A percentile compares a stretch with the other conserved stretches of the same genome.
Conservation (phyloP, 1,140 invertebrate species). For the Coelopa frigida region DNA sequence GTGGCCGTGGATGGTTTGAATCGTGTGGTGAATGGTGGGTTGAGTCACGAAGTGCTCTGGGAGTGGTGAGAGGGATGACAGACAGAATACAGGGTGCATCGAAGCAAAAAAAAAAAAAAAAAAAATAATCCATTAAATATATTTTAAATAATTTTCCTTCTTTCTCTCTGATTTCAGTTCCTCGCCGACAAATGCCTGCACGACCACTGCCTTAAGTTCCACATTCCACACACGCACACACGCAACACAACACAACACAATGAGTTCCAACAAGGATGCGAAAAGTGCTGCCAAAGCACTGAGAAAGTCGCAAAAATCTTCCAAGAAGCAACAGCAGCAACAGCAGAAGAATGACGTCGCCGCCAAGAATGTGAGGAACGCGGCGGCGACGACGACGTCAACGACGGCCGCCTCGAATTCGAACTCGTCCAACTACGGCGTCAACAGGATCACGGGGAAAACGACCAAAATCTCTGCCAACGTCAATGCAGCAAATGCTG, state of each 20-base stretch:
- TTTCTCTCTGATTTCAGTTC: background rate
- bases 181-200: background rate
- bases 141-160: too few relatives aligned
- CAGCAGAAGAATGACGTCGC: too few relatives aligned
- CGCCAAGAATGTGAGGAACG: too few relatives aligned
- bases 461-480: slow-evolving; percentile 11
- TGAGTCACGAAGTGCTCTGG: too few relatives aligned
- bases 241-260: slow-evolving; percentile 7
- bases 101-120: too few relatives aligned
- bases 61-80: too few relatives aligned
- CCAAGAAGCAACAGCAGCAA: slow-evolving; percentile 31
- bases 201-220: background rate
- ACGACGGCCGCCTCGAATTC: background rate
- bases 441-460: slow-evolving; percentile 9
- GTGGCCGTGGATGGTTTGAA: too few relatives aligned
- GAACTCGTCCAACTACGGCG: background rate
- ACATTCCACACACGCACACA: background rate
- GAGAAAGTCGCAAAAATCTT: slow-evolving; percentile 34
- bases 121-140: too few relatives aligned
- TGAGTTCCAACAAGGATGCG: slow-evolving; percentile 34
- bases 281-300: slow-evolving; percentile 33
- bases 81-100: too few relatives aligned
- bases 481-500: slow-evolving; percentile 4
- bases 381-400: slow-evolving; percentile 19
- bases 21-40: too few relatives aligned